Evolutionary conservation across 2,797 vertebrate species (phyloP).

Genomic region (Gymnoscopelus braueri): DNA sequence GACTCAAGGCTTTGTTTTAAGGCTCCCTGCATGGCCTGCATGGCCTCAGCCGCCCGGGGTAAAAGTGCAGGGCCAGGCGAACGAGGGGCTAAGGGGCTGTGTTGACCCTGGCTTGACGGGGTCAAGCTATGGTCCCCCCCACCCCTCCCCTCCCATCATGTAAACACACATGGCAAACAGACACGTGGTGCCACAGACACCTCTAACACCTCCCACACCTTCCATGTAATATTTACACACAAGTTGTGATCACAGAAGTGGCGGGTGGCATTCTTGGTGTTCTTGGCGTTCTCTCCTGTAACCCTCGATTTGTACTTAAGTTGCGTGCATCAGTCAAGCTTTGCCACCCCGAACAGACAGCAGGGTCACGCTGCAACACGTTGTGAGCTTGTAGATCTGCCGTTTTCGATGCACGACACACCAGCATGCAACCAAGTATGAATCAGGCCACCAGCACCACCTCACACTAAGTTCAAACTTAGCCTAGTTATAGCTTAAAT

Average conservation of each 20-base stretch:
- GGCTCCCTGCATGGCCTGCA: constrained; percentile 17
- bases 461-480: too few relatives aligned
- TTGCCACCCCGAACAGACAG: too few relatives aligned
- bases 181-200: neutral
- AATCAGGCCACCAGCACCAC: too few relatives aligned
- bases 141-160: neutral
- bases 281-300: too few relatives aligned
- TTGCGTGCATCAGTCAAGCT: too few relatives aligned
- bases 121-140: constrained; percentile 10
- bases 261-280: too few relatives aligned
- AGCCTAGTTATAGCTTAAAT: too few relatives aligned
- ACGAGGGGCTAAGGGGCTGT: constrained; percentile 41
- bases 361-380: too few relatives aligned
- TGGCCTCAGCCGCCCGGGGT: constrained; percentile 36
- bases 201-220: constrained; percentile 11
- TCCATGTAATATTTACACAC: constrained; percentile 42
- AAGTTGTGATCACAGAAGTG: constrained; percentile 23
- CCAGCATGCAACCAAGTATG: too few relatives aligned
- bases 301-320: too few relatives aligned
- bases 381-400: too few relatives aligned
- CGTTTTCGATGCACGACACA: too few relatives aligned
- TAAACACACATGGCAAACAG: constrained; percentile 36
- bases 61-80: constrained; percentile 64
- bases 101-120: constrained; percentile 49
- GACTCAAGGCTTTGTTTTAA: constrained; percentile 70